Evolutionary conservation across 2,797 vertebrate species (phyloP).

Genomic region (Crenichthys baileyi): DNA sequence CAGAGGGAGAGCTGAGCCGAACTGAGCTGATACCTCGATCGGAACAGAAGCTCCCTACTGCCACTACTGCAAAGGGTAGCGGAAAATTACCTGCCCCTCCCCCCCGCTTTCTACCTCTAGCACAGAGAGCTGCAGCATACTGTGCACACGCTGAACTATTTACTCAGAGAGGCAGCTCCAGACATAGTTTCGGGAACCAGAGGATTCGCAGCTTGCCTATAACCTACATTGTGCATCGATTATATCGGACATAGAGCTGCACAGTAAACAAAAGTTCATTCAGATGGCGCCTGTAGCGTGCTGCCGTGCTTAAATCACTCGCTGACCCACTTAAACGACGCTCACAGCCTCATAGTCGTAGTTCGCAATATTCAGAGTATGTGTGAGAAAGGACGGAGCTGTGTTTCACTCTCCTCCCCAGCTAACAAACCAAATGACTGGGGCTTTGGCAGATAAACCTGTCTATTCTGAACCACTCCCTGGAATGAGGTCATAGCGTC

Average conservation of each 20-base stretch:
- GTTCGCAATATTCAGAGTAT: constrained; percentile 26
- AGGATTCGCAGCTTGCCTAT: constrained; percentile 18
- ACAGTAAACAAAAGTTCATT: constrained; percentile 19
- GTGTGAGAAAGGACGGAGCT: constrained; percentile 8
- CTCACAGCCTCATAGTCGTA: constrained; percentile 20
- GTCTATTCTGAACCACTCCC: constrained; percentile 70
- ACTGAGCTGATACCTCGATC: constrained; percentile 53
- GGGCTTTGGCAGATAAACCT: constrained; percentile 48
- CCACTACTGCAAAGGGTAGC: constrained; percentile 67
- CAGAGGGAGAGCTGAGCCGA: constrained; percentile 60
- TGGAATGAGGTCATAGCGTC: constrained; percentile 74
- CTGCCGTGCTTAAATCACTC: constrained; percentile 66
- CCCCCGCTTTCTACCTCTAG: constrained; percentile 52
- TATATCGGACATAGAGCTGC: neutral
- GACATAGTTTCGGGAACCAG: constrained; percentile 53
- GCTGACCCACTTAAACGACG: constrained; percentile 70
- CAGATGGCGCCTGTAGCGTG: constrained; percentile 41
- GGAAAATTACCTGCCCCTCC: constrained; percentile 84
- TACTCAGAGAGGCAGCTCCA: constrained; percentile 56
- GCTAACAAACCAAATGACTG: constrained; percentile 32
- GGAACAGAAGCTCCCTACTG: constrained; percentile 70
- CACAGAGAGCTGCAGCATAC: constrained; percentile 60
- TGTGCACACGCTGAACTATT: constrained; percentile 54
- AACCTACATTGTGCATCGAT: neutral
- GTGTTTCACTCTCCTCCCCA: constrained; percentile 20